Evolutionary conservation across 2,888 invertebrate species (phyloP), one percentile per base, ranked within the genome.

Genomic region (Drosophila prostipennis): DNA sequence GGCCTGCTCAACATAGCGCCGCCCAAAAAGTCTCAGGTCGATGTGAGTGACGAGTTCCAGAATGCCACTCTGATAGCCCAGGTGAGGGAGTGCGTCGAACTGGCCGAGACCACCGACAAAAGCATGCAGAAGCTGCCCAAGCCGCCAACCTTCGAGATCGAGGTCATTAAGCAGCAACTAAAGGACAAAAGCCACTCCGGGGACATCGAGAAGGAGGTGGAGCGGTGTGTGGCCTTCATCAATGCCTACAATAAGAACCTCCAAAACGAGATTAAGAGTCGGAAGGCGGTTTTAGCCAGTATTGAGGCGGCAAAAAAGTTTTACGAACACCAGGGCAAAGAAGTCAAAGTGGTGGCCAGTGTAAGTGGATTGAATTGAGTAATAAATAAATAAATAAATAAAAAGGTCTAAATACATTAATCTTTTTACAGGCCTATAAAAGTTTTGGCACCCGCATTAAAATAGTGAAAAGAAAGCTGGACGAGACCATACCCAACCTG

Each of bases 311-410:
- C 97, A 5, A 96, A 96, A 82, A 94, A 95, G 71, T 98, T 97
- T 92, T 97, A 98, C 90, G 96, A 96, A 42, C 96, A 96, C 16
- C 98, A 99, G 91, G 94, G 96, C 70, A 96, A 96, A 6, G 99
- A 99, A 93, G 98, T 98, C 13, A 98, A 98, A 93, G 96, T 98
- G 72, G 98, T 99, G 29, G 96, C 97, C 67, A 98, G 97, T 94
- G 98, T 98, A 92, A 95, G 96, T 94, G 0, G 1, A n/a, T 4
- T 19, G 7, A 36, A 10, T 14, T 7, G 0, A 1, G 0, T 6
- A 2, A 14, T 6, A 4, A 1, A 5, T 1, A n/a, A n/a, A n/a
- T n/a, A n/a, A n/a, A n/a, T n/a, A n/a, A n/a, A n/a, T 6, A 10
- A 3, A 3, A 11, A 45, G 8, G 3, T 4, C 10, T n/a, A 11